These are phyloP conservation scores for Clinocottus analis DNA, from an alignment of 2,113 vertebrate species.

Conservation along the genomic window DNA sequence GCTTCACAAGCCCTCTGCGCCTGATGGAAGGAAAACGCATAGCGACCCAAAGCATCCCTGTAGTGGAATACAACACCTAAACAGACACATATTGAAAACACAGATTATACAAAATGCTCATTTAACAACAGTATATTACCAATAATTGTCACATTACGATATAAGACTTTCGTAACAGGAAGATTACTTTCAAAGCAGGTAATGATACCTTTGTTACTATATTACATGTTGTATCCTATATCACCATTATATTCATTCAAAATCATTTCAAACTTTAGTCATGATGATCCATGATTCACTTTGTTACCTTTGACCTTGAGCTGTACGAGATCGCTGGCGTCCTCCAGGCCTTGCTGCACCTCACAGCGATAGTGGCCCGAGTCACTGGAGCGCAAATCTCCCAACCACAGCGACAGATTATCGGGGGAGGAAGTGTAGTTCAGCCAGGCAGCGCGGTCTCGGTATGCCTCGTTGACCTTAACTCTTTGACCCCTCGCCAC, in stretches of 20 bases:
- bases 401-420: constrained; percentile 88
- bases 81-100: constrained; percentile 32
- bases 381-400: constrained; percentile 88
- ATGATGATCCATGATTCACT: neutral
- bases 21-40: constrained; percentile 88
- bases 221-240: neutral
- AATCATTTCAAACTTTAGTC: neutral
- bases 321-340: constrained; percentile 86
- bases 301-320: constrained; percentile 92
- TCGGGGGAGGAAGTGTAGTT: constrained; percentile 84
- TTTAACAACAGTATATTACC: neutral
- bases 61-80: constrained; percentile 96
- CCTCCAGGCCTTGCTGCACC: constrained; percentile 94
- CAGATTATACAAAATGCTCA: neutral
- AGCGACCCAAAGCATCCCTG: constrained; percentile 89
- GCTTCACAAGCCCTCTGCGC: constrained; percentile 88
- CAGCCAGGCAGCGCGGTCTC: constrained; percentile 85
- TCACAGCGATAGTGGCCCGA: constrained; percentile 93
- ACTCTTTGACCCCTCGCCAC: constrained; percentile 90
- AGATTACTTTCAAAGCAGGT: neutral
- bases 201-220: neutral
- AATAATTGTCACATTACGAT: neutral
- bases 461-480: constrained; percentile 90
- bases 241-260: neutral
- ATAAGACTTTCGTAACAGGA: neutral